Conservation (phyloP, 2,113 vertebrate species). For the Mirza zaza region DNA sequence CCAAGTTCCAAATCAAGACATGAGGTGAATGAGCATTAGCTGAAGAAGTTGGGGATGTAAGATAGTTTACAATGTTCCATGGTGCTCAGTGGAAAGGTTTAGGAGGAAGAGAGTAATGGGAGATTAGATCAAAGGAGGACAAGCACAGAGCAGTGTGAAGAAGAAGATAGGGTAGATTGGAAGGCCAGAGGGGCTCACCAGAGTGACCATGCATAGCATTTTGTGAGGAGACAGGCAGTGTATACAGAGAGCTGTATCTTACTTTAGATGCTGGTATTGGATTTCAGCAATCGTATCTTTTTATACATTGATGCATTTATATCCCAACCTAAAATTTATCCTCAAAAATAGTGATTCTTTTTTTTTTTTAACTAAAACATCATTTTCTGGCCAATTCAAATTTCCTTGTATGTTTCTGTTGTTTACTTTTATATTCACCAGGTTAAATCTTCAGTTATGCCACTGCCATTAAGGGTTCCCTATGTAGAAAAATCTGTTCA, state of each 20-base stretch:
- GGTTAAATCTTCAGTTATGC: conserved; percentile 70
- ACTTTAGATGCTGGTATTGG: background rate
- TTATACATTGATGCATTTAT: conserved; percentile 10
- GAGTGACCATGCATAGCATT: background rate
- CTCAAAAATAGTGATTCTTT: conserved; percentile 30
- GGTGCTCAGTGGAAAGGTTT: background rate
- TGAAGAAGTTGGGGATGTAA: background rate
- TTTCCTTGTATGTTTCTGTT: conserved; percentile 44
- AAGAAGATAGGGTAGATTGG: background rate
- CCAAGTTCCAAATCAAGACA: background rate
- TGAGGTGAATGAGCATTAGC: background rate
- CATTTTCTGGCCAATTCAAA: conserved; percentile 55
- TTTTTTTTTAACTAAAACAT: conserved; percentile 40
- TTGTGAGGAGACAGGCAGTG: background rate
- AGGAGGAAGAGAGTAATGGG: background rate
- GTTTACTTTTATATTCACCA: conserved; percentile 64
- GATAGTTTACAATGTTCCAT: background rate
- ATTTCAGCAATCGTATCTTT: conserved; percentile 5
- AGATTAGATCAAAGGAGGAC: background rate
- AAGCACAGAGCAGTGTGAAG: background rate
- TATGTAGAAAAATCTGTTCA: conserved; percentile 74
- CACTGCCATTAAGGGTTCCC: conserved; percentile 68
- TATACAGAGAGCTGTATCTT: background rate
- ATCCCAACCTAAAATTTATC: conserved; percentile 29
- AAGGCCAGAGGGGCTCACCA: background rate